Conservation (phyloP, 2,113 vertebrate species). For the Mixornis gularis region DNA sequence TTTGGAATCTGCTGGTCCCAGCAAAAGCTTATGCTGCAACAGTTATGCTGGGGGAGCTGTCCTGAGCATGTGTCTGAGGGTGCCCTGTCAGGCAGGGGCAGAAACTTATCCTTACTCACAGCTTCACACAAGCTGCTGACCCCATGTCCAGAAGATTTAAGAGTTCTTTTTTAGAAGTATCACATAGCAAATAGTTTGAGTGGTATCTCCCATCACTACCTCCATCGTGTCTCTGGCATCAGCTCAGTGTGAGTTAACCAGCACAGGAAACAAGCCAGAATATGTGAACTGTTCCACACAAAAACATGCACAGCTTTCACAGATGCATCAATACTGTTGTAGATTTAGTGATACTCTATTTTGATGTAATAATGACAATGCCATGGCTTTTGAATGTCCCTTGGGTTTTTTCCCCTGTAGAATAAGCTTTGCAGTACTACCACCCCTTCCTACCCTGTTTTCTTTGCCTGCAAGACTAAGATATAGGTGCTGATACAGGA, state of each 20-base stretch:
- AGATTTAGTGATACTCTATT: not conserved
- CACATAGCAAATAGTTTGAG: not conserved
- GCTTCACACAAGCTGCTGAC: not conserved
- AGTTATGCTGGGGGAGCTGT: not conserved
- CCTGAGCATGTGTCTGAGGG: not conserved
- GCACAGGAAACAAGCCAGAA: not conserved
- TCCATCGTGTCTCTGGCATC: not conserved
- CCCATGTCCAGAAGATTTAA: not conserved
- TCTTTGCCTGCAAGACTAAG: not conserved
- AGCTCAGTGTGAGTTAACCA: not conserved
- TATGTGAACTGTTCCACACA: not conserved
- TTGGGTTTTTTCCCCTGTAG: not conserved
- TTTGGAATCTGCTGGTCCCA: not conserved
- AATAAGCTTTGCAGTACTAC: not conserved
- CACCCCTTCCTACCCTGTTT: not conserved
- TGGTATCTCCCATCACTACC: not conserved
- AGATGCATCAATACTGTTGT: not conserved
- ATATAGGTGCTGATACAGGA: conserved; percentile 39
- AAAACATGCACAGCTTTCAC: not conserved
- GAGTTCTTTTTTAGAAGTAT: not conserved
- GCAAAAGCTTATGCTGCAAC: not conserved
- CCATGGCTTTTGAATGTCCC: not conserved
- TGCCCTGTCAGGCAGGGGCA: not conserved
- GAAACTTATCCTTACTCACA: not conserved
- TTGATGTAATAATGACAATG: not conserved